Conservation (phyloP, 2,113 vertebrate species). For the Gymnarchus niloticus region DNA sequence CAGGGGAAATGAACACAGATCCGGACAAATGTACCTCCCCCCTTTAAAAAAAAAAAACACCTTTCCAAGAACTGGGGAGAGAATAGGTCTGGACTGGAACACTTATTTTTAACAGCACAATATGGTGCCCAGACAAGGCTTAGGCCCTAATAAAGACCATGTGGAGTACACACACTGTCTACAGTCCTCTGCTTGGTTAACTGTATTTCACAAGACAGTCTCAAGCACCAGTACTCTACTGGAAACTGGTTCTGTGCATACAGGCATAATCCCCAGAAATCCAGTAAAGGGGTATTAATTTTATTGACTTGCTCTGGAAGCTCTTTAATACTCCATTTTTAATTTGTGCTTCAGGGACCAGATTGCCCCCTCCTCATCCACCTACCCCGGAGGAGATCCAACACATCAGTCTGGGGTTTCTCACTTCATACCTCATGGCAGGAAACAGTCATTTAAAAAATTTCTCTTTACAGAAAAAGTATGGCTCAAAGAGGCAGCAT, state of each 20-base stretch:
- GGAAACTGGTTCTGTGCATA: constrained; percentile 23
- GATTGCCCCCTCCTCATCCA: too few relatives aligned
- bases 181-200: neutral
- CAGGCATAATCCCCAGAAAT: constrained; percentile 26
- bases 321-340: constrained; percentile 46
- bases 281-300: constrained; percentile 28
- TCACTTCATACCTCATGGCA: constrained; percentile 8
- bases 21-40: neutral
- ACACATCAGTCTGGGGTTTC: constrained; percentile 16
- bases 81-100: neutral
- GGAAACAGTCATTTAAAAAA: constrained; percentile 23
- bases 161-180: constrained; percentile 31
- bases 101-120: neutral
- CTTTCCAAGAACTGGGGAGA: neutral
- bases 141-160: constrained; percentile 47
- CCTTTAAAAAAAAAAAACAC: neutral
- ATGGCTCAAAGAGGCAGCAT: constrained; percentile 29
- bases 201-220: too few relatives aligned
- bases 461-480: constrained; percentile 28
- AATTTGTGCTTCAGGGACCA: constrained; percentile 3
- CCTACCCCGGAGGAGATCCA: neutral
- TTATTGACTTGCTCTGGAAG: constrained; percentile 37
- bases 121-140: constrained; percentile 40
- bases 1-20: neutral
- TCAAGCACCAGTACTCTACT: neutral